A percentile compares a stretch with the other conserved stretches of the same genome.
Conservation (phyloP, 2,113 vertebrate species). For the Neolamprologus brichardi region DNA sequence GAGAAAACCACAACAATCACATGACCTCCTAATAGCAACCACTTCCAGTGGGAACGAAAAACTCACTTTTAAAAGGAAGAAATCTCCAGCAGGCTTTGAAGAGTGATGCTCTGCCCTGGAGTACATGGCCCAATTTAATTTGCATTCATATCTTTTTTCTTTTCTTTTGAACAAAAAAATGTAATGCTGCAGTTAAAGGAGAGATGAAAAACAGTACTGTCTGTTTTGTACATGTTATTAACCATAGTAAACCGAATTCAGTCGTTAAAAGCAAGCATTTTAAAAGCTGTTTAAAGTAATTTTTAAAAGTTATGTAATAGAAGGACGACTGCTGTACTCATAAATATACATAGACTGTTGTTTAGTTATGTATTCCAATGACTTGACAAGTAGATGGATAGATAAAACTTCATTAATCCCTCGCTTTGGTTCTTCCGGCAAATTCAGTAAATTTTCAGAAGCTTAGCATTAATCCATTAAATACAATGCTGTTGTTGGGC, state of each 20-base stretch:
- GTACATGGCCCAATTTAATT: neutral
- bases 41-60: neutral
- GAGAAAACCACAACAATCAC: neutral
- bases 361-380: neutral
- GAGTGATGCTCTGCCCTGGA: neutral
- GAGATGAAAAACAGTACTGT: neutral
- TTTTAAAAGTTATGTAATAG: neutral
- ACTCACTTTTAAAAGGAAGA: neutral
- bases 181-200: neutral
- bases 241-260: rapidly evolving
- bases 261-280: neutral
- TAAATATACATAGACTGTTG: neutral
- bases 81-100: neutral
- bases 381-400: neutral
- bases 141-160: neutral
- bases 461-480: neutral
- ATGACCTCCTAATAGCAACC: neutral
- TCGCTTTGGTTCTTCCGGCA: rapidly evolving
- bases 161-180: neutral
- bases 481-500: rapidly evolving
- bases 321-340: neutral
- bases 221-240: neutral
- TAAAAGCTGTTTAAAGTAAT: neutral
- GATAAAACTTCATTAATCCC: neutral
- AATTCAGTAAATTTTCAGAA: neutral